Conservation (phyloP, 2,888 invertebrate genomes). For the Agapostemon virescens region DNA sequence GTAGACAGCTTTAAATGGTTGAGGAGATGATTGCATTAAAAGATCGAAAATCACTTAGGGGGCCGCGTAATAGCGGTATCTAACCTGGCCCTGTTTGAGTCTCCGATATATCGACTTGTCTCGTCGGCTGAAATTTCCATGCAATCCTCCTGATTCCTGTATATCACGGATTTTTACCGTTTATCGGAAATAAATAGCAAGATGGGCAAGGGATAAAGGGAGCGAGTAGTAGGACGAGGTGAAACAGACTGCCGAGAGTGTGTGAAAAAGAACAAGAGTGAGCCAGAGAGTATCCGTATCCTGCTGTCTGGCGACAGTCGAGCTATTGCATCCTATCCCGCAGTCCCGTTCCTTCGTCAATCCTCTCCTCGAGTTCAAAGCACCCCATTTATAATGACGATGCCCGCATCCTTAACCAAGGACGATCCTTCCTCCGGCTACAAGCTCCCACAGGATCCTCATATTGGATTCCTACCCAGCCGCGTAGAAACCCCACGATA, state of each 20-base stretch:
- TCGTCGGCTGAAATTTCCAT: slow-evolving; percentile 38
- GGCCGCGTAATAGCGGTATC: not conserved
- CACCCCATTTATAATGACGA: slow-evolving; percentile 68
- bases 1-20: not conserved
- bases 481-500: slow-evolving; percentile 49
- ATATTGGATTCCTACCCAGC: slow-evolving; percentile 61
- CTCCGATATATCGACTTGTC: slow-evolving; percentile 27
- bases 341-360: not conserved
- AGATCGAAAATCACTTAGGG: slow-evolving; percentile 12
- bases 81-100: not conserved
- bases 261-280: slow-evolving; percentile 6
- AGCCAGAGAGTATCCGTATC: slow-evolving; percentile 30
- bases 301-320: slow-evolving; percentile 61
- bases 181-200: slow-evolving; percentile 57
- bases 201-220: not conserved
- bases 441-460: slow-evolving; percentile 55
- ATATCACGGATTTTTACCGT: slow-evolving; percentile 41
- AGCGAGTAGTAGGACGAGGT: not conserved
- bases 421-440: slow-evolving; percentile 51
- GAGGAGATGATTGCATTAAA: not conserved
- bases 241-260: slow-evolving; percentile 13
- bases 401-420: slow-evolving; percentile 58
- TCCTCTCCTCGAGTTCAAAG: slow-evolving; percentile 56
- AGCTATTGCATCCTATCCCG: slow-evolving; percentile 55
- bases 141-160: slow-evolving; percentile 26